A percentile compares a stretch with the other conserved stretches of the same genome.
Conservation (phyloP, 2,797 vertebrate species). For the Lutjanus campechanus region DNA sequence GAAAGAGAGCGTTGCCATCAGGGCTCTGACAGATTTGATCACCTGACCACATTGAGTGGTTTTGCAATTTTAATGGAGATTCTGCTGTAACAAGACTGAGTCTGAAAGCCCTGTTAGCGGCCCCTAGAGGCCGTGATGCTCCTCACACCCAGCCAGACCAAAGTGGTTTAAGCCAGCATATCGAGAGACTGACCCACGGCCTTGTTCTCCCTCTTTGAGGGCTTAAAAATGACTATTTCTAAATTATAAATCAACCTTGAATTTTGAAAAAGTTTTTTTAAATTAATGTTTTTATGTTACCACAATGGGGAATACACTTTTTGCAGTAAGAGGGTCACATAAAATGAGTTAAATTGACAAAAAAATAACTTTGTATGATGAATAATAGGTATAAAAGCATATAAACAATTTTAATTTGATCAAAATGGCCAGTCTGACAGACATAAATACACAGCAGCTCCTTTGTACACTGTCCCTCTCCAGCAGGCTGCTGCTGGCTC, state of each 20-base stretch:
- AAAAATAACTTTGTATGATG: neutral
- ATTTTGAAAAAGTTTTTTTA: neutral
- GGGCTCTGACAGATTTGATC: conserved; percentile 57
- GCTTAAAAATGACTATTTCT: neutral
- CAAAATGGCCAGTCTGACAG: neutral
- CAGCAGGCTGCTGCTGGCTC: conserved; percentile 50
- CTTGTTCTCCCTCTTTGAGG: neutral
- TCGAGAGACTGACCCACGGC: neutral
- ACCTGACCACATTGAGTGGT: conserved; percentile 62
- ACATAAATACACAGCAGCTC: conserved; percentile 18
- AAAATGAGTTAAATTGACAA: neutral
- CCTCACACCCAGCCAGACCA: conserved; percentile 16
- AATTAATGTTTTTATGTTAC: neutral
- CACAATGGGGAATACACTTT: neutral
- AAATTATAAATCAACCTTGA: conserved; percentile 1
- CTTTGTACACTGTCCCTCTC: conserved; percentile 27
- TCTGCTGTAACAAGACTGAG: conserved; percentile 40
- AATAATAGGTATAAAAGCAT: conserved; percentile 10
- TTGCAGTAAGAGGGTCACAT: neutral
- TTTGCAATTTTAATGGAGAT: conserved; percentile 72
- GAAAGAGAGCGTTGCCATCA: conserved; percentile 41
- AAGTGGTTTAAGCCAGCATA: conserved; percentile 7
- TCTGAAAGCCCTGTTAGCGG: conserved; percentile 42
- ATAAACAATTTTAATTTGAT: conserved; percentile 4
- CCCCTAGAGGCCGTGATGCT: conserved; percentile 12